These are phyloP conservation scores for Pseudochaenichthys georgianus DNA, from an alignment of 2,797 vertebrate genomes.

Conservation along the genomic window DNA sequence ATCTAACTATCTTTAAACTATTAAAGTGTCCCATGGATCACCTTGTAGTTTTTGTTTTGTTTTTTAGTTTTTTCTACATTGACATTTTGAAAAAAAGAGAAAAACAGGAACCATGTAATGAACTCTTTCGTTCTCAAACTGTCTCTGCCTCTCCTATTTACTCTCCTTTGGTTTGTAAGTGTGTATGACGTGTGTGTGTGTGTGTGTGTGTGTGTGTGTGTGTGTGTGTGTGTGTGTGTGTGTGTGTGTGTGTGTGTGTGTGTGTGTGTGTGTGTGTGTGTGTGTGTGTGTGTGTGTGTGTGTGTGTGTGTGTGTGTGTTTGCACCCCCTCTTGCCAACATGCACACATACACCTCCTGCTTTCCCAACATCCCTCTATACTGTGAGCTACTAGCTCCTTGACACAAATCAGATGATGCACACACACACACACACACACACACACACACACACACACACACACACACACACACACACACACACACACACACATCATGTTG, in stretches of 20 bases:
- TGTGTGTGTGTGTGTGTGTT: not conserved
- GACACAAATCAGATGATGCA: conserved; percentile 67
- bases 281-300: not conserved
- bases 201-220: not conserved
- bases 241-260: no score
- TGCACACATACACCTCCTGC: not conserved
- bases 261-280: not conserved
- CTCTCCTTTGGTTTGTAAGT: conserved; percentile 25
- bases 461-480: conserved; percentile 11
- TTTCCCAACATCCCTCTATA: conserved; percentile 34
- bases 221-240: not conserved
- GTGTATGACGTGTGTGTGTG: conserved; percentile 4
- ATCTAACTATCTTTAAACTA: no score
- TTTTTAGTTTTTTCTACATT: no score
- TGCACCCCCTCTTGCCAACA: no score
- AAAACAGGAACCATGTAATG: not conserved
- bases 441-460: conserved; percentile 15
- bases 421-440: conserved; percentile 25
- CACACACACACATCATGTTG: conserved; percentile 36
- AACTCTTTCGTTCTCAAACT: not conserved
- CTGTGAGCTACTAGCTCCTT: conserved; percentile 60
- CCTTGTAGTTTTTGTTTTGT: no score
- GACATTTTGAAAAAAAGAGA: no score
- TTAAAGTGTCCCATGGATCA: no score
- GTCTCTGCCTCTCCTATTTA: not conserved